Percentiles rank a stretch among this genome's conserved stretches.
phyloP scores from a whole-genome alignment of 2,113 vertebrate genomes.

The Petroica traversi region DNA sequence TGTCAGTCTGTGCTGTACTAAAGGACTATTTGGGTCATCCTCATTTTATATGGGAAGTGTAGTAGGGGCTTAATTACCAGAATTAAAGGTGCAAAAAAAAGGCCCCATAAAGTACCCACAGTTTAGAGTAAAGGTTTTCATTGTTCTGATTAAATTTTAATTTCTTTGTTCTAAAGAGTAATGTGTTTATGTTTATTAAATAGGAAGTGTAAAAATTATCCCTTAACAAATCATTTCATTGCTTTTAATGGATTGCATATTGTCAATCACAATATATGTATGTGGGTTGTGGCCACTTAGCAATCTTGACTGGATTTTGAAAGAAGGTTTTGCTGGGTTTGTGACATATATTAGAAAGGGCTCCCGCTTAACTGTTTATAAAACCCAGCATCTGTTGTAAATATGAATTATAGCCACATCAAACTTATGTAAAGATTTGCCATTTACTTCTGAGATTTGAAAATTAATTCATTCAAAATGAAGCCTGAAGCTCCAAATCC shows the following conservation, averaged over 20 bases:
- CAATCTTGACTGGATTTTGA: neutral
- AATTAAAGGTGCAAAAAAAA: neutral
- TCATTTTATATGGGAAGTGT: neutral
- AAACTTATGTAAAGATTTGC: neutral
- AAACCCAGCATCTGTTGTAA: neutral
- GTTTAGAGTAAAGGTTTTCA: neutral
- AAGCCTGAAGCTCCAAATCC: neutral
- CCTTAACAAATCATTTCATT: conserved; percentile 19
- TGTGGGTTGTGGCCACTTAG: neutral
- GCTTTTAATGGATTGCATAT: conserved; percentile 21
- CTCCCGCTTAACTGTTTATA: neutral
- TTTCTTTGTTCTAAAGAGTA: conserved; percentile 29
- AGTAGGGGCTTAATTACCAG: neutral
- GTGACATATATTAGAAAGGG: neutral
- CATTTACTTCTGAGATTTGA: neutral
- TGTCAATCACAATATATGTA: neutral
- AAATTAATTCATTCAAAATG: neutral
- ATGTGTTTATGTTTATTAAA: conserved; percentile 52
- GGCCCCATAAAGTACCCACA: neutral
- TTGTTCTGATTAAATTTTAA: conserved; percentile 39
- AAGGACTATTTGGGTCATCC: neutral
- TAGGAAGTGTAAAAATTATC: conserved; percentile 30
- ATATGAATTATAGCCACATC: neutral
- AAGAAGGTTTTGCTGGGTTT: conserved; percentile 3
- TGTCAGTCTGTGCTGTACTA: neutral